Percentiles rank a stretch among this genome's conserved stretches.
phyloP scores from a whole-genome alignment of 92 coral and sea anemone genomes.

The Actinernus sp. region DNA sequence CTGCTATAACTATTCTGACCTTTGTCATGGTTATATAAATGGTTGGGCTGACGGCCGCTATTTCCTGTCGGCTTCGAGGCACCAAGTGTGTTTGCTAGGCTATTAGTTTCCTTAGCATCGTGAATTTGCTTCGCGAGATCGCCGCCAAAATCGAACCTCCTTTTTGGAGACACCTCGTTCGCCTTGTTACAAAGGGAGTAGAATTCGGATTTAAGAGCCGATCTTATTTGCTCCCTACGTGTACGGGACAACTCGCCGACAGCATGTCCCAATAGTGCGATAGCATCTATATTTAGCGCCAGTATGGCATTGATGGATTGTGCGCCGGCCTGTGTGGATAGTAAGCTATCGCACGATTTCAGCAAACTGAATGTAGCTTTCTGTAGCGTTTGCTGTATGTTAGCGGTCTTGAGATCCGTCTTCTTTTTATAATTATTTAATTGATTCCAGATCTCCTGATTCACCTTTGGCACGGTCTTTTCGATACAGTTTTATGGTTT shows the following conservation, averaged over 20 bases:
- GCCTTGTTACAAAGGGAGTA: neutral
- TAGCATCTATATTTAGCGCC: slow-evolving; percentile 22
- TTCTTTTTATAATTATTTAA: slow-evolving; percentile 25
- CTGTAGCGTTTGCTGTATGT: slow-evolving; percentile 37
- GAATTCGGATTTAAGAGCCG: neutral
- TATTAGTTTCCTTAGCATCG: neutral
- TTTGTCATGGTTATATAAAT: too few species aligned
- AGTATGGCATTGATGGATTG: slow-evolving; percentile 5
- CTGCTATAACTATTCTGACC: too few species aligned
- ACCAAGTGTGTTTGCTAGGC: neutral
- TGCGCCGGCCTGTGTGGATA: too few species aligned
- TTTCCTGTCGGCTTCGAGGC: too few species aligned
- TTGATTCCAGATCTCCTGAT: slow-evolving; percentile 45
- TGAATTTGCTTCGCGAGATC: neutral
- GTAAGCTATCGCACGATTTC: slow-evolving; percentile 5
- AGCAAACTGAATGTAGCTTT: slow-evolving; percentile 45
- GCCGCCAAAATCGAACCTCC: neutral
- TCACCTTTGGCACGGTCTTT: slow-evolving; percentile 20
- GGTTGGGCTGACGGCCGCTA: too few species aligned
- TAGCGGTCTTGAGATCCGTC: slow-evolving; percentile 26
- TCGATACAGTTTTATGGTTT: slow-evolving; percentile 46
- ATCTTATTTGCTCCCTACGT: neutral
- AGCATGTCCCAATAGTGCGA: slow-evolving; percentile 22
- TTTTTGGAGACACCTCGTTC: neutral
- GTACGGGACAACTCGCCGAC: neutral